Evolutionary conservation across 2,888 invertebrate species (phyloP).

Genomic region (Xanthia icteritia): DNA sequence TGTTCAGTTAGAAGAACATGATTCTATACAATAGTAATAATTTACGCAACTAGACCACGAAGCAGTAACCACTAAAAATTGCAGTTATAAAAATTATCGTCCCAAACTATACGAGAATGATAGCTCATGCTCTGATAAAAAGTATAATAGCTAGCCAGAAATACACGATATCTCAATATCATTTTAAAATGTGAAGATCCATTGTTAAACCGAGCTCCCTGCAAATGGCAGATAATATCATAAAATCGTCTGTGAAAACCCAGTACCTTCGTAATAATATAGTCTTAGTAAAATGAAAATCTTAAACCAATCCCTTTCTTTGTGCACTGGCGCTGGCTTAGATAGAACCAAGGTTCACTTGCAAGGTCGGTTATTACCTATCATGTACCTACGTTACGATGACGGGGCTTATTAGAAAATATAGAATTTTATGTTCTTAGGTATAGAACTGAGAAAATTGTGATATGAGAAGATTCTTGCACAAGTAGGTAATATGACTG

Average conservation of each 20-base stretch:
- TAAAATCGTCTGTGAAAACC: conserved; percentile 13
- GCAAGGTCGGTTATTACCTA: conserved; percentile 36
- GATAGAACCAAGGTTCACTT: conserved; percentile 30
- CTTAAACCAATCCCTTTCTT: conserved; percentile 44
- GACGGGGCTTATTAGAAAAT: conserved; percentile 41
- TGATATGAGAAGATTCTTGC: not conserved
- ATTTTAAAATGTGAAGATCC: not conserved
- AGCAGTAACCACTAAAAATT: not conserved
- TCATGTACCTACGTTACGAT: not conserved
- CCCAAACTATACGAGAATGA: not conserved
- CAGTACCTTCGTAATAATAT: not conserved
- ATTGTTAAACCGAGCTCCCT: not conserved
- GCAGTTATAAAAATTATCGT: not conserved
- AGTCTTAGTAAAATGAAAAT: conserved; percentile 38
- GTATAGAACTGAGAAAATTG: conserved; percentile 23
- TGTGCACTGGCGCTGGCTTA: conserved; percentile 31
- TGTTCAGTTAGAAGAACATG: too few relatives aligned
- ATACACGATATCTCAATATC: too few relatives aligned
- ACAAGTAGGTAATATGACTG: not conserved
- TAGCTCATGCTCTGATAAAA: too few relatives aligned
- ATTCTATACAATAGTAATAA: too few relatives aligned
- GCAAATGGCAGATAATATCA: conserved; percentile 10
- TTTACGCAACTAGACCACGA: too few relatives aligned
- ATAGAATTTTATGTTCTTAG: conserved; percentile 19
- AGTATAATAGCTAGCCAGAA: too few relatives aligned